These are phyloP conservation scores for Diploptera punctata DNA, from an alignment of 2,888 invertebrate genomes.

Conservation along the genomic window DNA sequence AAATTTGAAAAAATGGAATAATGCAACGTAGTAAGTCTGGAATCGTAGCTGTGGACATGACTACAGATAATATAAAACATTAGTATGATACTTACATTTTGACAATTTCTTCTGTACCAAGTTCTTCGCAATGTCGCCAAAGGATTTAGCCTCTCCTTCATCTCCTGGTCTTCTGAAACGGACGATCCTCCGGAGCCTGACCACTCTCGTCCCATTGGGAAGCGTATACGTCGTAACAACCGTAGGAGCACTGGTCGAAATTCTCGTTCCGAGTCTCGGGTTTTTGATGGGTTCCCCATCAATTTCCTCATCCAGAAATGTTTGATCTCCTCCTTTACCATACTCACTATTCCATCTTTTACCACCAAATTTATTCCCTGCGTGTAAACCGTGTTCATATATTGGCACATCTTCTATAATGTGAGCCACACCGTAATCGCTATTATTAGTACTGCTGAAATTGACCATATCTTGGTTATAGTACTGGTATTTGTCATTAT, in stretches of 20 bases:
- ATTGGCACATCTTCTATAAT: background rate
- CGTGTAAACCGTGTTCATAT: background rate
- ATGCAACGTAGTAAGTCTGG: no score
- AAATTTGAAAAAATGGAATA: no score
- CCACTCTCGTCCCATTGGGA: background rate
- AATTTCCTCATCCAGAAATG: background rate
- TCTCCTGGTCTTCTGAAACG: background rate
- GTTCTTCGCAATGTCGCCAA: conserved; percentile 3
- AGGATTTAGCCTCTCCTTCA: background rate
- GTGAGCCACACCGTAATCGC: background rate
- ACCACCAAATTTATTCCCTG: background rate
- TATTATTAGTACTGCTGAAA: background rate
- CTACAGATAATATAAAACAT: no score
- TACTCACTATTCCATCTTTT: background rate
- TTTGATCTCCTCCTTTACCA: background rate
- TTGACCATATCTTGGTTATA: background rate
- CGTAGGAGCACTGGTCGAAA: background rate
- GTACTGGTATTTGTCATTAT: background rate
- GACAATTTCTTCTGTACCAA: background rate
- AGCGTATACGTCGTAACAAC: background rate
- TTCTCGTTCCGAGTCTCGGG: background rate
- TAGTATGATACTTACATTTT: conserved; percentile 15
- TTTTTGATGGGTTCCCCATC: background rate
- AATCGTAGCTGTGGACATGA: no score
- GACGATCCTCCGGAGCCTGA: background rate